Conservation (phyloP, 2,797 vertebrate genomes). For the Rhinoraja longicauda region DNA sequence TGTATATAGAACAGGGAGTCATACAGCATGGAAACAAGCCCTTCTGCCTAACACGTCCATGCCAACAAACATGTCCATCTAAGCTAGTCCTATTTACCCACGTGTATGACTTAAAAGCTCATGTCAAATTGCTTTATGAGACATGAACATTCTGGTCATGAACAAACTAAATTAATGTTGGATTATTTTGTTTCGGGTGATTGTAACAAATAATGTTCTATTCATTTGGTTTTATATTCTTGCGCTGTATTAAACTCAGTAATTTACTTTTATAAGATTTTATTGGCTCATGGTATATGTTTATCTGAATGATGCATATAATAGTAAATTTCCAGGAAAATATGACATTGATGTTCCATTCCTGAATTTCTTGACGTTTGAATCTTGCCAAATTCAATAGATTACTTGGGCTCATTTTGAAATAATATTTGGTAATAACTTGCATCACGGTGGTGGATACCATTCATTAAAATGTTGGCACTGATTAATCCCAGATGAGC, state of each 20-base stretch:
- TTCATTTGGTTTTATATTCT: background rate
- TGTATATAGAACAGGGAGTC: background rate
- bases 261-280: background rate
- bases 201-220: background rate
- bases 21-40: too few species aligned
- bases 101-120: background rate
- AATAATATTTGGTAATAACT: background rate
- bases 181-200: background rate
- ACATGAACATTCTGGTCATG: background rate
- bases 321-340: background rate
- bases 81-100: too few species aligned
- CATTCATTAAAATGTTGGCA: background rate
- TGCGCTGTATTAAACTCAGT: background rate
- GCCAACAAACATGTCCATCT: too few species aligned
- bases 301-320: conserved; percentile 5
- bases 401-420: background rate
- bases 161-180: conserved; percentile 6
- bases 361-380: background rate
- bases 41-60: too few species aligned
- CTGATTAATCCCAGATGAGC: background rate
- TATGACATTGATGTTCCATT: background rate
- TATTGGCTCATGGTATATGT: background rate
- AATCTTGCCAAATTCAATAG: background rate
- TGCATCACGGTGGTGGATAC: background rate
- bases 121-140: background rate